Base-by-base conservation (phyloP, 2,797 vertebrate genomes). In the Karalla daura region DNA sequence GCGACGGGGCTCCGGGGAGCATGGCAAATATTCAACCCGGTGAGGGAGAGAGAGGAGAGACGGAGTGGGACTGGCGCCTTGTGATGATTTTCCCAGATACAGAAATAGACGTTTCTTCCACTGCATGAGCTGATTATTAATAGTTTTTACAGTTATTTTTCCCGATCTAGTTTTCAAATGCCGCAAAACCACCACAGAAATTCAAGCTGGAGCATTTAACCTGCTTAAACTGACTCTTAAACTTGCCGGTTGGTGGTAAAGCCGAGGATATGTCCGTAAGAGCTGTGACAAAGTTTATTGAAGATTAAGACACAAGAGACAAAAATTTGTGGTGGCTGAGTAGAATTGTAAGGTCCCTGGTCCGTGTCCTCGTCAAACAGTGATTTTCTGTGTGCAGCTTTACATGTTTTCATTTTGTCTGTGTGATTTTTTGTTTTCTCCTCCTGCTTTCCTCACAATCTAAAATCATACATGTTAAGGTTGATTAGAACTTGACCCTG, bases 1-100 rank as follows among this genome's bases (percentile, higher is more conserved):
- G 14, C 65, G 70, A 76, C 12, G 54, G 70, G 40, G 36, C 77
- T 84, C 84, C 37, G 17, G 84, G 73, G 85, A 86, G 36, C 10
- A 4, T 20, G 32, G 41, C 30, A 69, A 52, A 36, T 62, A 43
- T 14, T 47, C 45, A 50, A 35, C 30, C 23, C 33, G 56, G 43
- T 52, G 18, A 68, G 65, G 83, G 27, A 43, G 51, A 40, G 43
- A 75, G 63, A 62, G 60, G 70, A 72, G 50, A 67, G 44, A 81
- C 28, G 24, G n/a, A 54, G 40, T 21, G 47, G 55, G 32, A 49
- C 20, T 36, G 45, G 23, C 11, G 4, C 33, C 47, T 62, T 35
- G 1, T 62, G 35, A 72, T 73, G 44, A 58, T 70, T 80, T 70
- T 56, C 36, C 58, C 68, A 84, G 69, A 60, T 46, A 27, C 18